These are phyloP conservation scores for Telmatochromis sp. DNA, from an alignment of 2,113 vertebrate genomes.

Conservation along the genomic window DNA sequence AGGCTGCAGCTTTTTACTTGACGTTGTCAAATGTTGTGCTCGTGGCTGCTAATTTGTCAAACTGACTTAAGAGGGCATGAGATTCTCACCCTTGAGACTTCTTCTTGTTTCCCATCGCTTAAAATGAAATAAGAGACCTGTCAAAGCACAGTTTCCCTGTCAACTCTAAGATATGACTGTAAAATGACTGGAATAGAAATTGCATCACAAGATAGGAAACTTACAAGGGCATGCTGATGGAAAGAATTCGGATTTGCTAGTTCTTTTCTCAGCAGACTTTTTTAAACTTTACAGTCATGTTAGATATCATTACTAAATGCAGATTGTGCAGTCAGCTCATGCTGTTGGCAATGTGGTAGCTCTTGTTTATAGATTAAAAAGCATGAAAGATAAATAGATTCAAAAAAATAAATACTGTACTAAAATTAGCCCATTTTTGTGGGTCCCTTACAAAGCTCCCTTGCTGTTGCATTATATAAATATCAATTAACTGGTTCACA, in stretches of 20 bases:
- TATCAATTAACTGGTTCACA: background rate
- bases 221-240: background rate
- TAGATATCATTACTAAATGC: background rate
- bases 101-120: conserved; percentile 36
- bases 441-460: background rate
- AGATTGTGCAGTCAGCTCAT: background rate
- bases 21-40: conserved; percentile 15
- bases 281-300: background rate
- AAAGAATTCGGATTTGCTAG: background rate
- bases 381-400: background rate
- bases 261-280: background rate
- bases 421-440: background rate
- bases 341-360: background rate
- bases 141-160: conserved; percentile 38
- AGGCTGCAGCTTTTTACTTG: conserved; percentile 2
- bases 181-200: conserved; percentile 17
- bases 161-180: conserved; percentile 9
- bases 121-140: conserved; percentile 38
- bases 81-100: conserved; percentile 37
- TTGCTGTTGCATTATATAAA: background rate
- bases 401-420: background rate
- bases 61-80: conserved; percentile 42
- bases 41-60: conserved; percentile 46
- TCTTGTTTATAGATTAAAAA: background rate
- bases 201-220: background rate